Conservation (phyloP, 2,888 invertebrate species). For the Pseudococcus viburni region DNA sequence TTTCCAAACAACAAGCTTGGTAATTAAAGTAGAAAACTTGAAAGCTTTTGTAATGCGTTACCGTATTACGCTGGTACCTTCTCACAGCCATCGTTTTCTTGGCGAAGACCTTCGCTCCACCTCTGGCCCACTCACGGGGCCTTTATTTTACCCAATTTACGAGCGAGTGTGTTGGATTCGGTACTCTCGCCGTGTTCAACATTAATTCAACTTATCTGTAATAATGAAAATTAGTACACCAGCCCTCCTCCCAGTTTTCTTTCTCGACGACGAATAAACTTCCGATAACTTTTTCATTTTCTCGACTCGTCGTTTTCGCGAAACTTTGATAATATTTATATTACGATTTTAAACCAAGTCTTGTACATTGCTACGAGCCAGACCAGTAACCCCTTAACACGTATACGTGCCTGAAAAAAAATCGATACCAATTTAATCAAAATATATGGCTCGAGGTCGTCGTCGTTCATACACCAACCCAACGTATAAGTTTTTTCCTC, state of each 20-base stretch:
- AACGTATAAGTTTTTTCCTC: background rate
- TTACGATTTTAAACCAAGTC: background rate
- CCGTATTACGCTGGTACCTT: background rate
- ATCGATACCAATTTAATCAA: constrained; percentile 22
- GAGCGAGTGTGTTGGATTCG: constrained; percentile 49
- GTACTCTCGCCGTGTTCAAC: constrained; percentile 4
- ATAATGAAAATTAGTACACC: constrained; percentile 42
- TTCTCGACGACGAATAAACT: background rate
- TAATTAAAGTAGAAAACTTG: constrained; percentile 66
- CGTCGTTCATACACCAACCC: background rate
- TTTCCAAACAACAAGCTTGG: constrained; percentile 62
- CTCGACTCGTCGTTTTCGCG: background rate
- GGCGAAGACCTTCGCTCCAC: background rate
- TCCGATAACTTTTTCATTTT: background rate
- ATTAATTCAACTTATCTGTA: constrained; percentile 32
- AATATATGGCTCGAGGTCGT: constrained; percentile 27
- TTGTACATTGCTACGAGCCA: background rate
- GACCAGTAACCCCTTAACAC: constrained; percentile 7
- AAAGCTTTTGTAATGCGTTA: constrained; percentile 65
- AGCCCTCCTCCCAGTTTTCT: background rate
- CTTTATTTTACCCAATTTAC: constrained; percentile 59
- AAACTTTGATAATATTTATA: background rate
- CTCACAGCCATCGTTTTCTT: background rate
- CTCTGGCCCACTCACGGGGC: background rate
- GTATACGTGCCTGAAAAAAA: background rate